Percentiles rank a stretch among this genome's conserved stretches.
Conservation (phyloP, 2,797 vertebrate genomes). For the Myotis findleyi region DNA sequence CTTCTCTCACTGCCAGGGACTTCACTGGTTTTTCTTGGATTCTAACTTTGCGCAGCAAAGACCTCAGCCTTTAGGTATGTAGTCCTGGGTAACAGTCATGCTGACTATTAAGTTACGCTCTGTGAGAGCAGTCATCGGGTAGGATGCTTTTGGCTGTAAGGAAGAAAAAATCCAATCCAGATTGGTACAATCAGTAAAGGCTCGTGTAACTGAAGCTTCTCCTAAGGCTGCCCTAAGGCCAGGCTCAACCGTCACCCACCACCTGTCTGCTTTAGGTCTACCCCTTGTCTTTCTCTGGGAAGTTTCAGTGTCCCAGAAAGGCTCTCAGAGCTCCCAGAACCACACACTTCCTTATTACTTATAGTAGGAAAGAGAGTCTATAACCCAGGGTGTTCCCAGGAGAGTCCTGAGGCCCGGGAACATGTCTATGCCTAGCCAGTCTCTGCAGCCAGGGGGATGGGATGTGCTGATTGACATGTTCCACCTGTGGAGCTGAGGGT, state of each 20-base stretch:
- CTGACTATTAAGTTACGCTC: background rate
- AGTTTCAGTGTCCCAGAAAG: background rate
- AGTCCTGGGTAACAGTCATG: background rate
- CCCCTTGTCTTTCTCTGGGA: background rate
- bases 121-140: background rate
- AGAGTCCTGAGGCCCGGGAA: background rate
- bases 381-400: background rate
- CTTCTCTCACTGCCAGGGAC: background rate
- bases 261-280: constrained; percentile 8
- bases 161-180: background rate
- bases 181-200: background rate
- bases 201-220: background rate
- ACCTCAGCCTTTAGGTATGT: background rate
- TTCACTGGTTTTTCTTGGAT: background rate
- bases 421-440: background rate
- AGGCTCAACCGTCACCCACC: background rate
- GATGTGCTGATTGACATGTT: background rate
- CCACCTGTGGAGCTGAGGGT: background rate
- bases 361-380: background rate
- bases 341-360: background rate
- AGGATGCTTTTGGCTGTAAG: background rate
- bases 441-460: background rate
- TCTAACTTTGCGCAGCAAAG: background rate
- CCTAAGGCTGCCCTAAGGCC: background rate
- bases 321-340: constrained; percentile 7